Conservation (phyloP, 2,888 invertebrate species). For the Tenthredo distinguenda region DNA sequence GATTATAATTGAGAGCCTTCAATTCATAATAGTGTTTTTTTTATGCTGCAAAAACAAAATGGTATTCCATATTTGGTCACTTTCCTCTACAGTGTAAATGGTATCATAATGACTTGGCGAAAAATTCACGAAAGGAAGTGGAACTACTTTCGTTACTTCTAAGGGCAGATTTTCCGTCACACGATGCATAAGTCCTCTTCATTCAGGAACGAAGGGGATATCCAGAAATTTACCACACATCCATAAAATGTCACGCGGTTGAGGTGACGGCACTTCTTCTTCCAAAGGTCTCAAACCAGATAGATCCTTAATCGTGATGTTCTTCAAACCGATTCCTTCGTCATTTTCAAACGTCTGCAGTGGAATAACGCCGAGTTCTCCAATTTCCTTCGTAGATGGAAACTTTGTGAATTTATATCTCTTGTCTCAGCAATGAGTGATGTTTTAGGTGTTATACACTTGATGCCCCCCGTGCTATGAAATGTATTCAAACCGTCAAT, state of each 20-base stretch:
- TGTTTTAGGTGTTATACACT: conserved; percentile 34
- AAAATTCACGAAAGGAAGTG: conserved; percentile 2
- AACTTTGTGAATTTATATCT: neutral
- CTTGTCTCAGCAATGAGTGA: neutral
- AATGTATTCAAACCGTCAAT: conserved; percentile 48
- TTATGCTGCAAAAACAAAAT: no score
- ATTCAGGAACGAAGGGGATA: conserved; percentile 53
- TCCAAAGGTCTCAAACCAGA: conserved; percentile 35
- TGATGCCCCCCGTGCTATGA: conserved; percentile 44
- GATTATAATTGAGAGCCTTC: no score
- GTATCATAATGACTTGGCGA: no score
- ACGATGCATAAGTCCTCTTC: conserved; percentile 62
- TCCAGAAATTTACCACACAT: conserved; percentile 54
- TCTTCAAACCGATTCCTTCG: conserved; percentile 50
- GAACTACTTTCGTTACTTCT: conserved; percentile 55
- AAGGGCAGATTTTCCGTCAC: conserved; percentile 30
- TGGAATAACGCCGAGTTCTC: no score
- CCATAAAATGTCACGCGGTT: conserved; percentile 51
- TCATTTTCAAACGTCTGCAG: conserved; percentile 45
- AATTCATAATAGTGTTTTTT: no score
- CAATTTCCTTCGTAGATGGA: conserved; percentile 42
- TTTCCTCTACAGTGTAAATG: neutral
- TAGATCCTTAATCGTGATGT: conserved; percentile 42
- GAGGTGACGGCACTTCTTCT: conserved; percentile 20
- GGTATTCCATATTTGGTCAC: no score